Evolutionary conservation across 2,888 invertebrate genomes (phyloP).

Genomic region (Baccha elongata): DNA sequence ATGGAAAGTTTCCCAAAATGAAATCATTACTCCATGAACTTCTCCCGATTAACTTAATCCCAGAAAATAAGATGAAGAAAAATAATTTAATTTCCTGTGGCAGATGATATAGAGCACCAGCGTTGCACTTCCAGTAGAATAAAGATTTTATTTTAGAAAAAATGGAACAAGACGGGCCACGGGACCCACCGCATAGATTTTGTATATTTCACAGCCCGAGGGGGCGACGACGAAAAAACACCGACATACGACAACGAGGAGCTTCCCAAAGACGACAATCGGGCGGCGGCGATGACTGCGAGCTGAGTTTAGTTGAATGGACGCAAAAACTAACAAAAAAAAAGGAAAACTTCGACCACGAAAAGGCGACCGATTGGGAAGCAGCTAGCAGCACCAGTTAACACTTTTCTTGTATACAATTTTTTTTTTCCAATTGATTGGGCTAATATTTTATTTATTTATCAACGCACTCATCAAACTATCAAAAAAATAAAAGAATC

Average conservation of each 20-base stretch:
- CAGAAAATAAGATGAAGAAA: slow-evolving; percentile 2
- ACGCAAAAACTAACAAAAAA: slow-evolving; percentile 31
- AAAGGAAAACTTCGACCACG: slow-evolving; percentile 41
- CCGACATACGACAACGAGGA: slow-evolving; percentile 32
- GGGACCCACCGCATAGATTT: slow-evolving; percentile 68
- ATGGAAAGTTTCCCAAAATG: slow-evolving; percentile 27
- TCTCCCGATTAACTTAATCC: slow-evolving; percentile 50
- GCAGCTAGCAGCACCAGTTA: slow-evolving; percentile 62
- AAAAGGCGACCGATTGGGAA: slow-evolving; percentile 40
- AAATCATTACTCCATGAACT: slow-evolving; percentile 22
- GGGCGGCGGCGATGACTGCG: slow-evolving; percentile 32
- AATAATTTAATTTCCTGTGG: slow-evolving; percentile 39
- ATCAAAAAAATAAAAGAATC: too few relatives aligned
- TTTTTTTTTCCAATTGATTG: slow-evolving; percentile 50
- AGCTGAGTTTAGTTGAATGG: slow-evolving; percentile 32
- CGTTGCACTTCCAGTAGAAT: slow-evolving; percentile 39
- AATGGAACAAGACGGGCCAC: slow-evolving; percentile 39
- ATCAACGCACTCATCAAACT: slow-evolving; percentile 12
- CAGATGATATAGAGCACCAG: slow-evolving; percentile 43
- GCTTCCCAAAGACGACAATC: slow-evolving; percentile 2
- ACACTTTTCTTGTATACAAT: slow-evolving; percentile 61
- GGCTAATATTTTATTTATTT: slow-evolving; percentile 34
- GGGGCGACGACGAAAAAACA: slow-evolving; percentile 39
- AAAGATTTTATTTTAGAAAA: slow-evolving; percentile 31
- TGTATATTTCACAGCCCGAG: slow-evolving; percentile 49